phyloP scores from a whole-genome alignment of 2,888 invertebrate genomes.

The Patella caerulea region DNA sequence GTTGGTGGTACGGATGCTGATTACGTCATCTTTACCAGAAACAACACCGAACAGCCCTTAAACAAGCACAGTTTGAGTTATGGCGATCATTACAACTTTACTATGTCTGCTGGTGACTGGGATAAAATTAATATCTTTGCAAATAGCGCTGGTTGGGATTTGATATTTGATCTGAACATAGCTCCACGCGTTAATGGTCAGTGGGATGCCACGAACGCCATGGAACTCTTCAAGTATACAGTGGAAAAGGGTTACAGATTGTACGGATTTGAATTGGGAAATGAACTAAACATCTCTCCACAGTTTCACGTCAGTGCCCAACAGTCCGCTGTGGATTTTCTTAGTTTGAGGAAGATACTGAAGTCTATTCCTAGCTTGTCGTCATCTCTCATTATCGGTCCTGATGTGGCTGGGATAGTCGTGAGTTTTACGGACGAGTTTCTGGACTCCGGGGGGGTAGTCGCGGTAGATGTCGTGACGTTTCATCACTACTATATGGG shows the following conservation, averaged over 20 bases:
- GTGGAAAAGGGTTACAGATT: conserved; percentile 72
- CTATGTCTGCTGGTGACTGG: conserved; percentile 69
- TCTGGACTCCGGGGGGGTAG: conserved; percentile 42
- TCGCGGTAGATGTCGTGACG: conserved; percentile 44
- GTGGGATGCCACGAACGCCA: too few relatives aligned
- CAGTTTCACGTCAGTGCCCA: conserved; percentile 33
- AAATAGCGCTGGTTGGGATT: too few relatives aligned
- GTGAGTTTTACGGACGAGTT: conserved; percentile 42
- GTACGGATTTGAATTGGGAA: conserved; percentile 66
- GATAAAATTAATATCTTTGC: too few relatives aligned
- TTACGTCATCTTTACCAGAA: conserved; percentile 75
- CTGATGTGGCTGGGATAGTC: conserved; percentile 48
- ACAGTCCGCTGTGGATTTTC: conserved; percentile 41
- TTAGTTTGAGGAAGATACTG: conserved; percentile 34
- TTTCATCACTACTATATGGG: conserved; percentile 23
- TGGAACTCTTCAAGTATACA: conserved; percentile 78
- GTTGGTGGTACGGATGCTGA: conserved; percentile 83
- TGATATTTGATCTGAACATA: too few relatives aligned
- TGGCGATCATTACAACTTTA: too few relatives aligned
- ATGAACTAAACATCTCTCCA: conserved; percentile 49
- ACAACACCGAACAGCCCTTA: not conserved
- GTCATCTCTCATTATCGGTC: conserved; percentile 43
- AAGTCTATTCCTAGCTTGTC: conserved; percentile 35
- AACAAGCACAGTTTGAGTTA: too few relatives aligned
- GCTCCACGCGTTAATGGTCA: too few relatives aligned